Base-by-base conservation (phyloP, 1,140 invertebrate species). In the Rhizoglyphus robini region DNA sequence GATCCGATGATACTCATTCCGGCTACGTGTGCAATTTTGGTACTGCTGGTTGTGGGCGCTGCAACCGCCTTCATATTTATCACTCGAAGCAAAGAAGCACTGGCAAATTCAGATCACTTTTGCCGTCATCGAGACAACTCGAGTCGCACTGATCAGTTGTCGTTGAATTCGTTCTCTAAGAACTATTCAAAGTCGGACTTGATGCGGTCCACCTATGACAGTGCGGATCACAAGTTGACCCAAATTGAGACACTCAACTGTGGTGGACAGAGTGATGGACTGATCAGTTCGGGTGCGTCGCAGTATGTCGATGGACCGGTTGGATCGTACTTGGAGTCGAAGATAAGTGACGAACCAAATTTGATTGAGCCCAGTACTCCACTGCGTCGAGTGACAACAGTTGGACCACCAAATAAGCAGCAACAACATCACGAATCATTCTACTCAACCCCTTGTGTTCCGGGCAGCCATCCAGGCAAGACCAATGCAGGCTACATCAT, bases 1-100 rank as follows among this genome's bases (percentile, higher is more conserved):
- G 67, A 68, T 58, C 68, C 69, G 1, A 62, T 69, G 3, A 67
- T 71, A n/a, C 61, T 70, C 36, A 68, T 71, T 18, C 70, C 69
- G 4, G 69, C 70, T 8, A 65, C 70, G 1, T 71, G 69, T 62
- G 69, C 69, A 23, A 67, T 71, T 27, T 41, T 71, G 2, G 70
- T 71, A 13, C 58, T 71, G 0, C 20, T 71, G 0, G 66, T 71
- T 1, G 69, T 71, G 20, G 66, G 64, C 11, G 63, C 64, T 18
- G 70, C 70, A 5, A 63, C 70, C 0, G 59, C 65, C 30, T 68
- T 71, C 23, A 69, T 71, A 2, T 47, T 71, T 18, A 66, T 69
- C 2, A 11, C 31, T 5, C 23, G 51, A 41, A 25, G 48, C 20
- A 61, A 59, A 38, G 27, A 57, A 13, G 49, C 49, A 2, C 4